Base-by-base conservation (phyloP, 2,113 vertebrate species). In the Tupaia chinensis region DNA sequence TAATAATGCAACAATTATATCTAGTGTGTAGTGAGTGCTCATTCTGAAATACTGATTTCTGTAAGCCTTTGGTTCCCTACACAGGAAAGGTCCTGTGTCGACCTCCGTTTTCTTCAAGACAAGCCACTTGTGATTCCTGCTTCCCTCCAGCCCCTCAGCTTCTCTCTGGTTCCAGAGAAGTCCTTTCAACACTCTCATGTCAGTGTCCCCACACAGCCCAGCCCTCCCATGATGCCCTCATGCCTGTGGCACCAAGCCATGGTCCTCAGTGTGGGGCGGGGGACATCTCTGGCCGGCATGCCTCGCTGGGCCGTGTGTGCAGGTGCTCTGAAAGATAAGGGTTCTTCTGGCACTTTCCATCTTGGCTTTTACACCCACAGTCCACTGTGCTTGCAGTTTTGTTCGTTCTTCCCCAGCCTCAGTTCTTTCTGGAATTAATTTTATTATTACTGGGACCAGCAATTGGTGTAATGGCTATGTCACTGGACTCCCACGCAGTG, bases 191-290 rank as follows among this genome's bases (percentile, higher is more conserved):
- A 61, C 54, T 32, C 7, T 44, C 12, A 16, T 17, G 14, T 17
- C 11, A 6, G 27, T 23, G 22, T 73, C 53, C 54, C 23, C 9
- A 11, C 3, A 7, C 12, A 58, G 22, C 34, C 78, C 73, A 9
- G 2, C 58, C 20, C 7, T 2, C 20, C 23, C 25, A 0, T 4
- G 34, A 19, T 2, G 29, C 17, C 13, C 56, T 73, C 14, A 25
- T 53, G 9, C 63, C 68, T 54, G 20, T 10, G 11, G 73, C 23
- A n/a, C 34, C 3, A 23, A 66, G 34, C n/a, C 14, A 32, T 1
- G 54, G 16, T 29, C 56, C 66, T 83, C 22, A 20, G 4, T 6
- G 15, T 9, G 20, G 66, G 3, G 13, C 25, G 7, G 27, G 9
- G 11, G 15, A 1, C 5, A 60, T 54, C 20, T 79, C 22, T 7